Evolutionary conservation across 2,113 vertebrate species (phyloP), one percentile per base, ranked within the genome.

Genomic region (Apus apus): DNA sequence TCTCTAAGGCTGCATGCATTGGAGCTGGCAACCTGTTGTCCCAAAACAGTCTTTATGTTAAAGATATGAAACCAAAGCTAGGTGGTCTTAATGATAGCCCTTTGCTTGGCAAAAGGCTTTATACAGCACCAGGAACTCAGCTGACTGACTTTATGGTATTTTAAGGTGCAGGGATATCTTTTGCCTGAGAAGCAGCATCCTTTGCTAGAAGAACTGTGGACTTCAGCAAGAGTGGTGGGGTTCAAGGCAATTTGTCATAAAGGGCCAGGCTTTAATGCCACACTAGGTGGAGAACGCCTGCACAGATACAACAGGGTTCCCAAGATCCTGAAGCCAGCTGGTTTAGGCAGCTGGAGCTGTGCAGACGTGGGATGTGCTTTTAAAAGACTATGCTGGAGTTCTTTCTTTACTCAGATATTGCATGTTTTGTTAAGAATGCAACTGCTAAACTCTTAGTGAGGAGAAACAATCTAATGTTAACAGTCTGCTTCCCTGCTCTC

Each of bases 401-500:
- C 50, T 36, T 90, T 83, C 78, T 90, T 93, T 74, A 64, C 76
- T 71, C 60, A 67, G 32, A 46, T 65, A 11, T 16, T 4, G 22
- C 40, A 45, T 19, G 18, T 88, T 90, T 74, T 77, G 67, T 72
- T 71, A 93, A 88, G 79, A 93, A 95, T 77, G 51, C 68, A 88
- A 77, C 61, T 74, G 64, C 64, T 90, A 77, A 90, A 3, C 61
- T 8, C 36, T 62, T 74, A 48, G 79, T 6, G 22, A 76, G 54
- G 68, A 86, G 70, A 77, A 79, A 70, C 48, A 50, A 61, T 45
- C 51, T 62, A 11, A 65, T 90, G 72, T 85, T 53, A 86, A 94
- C 68, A 66, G 18, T 30, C 50, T 71, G 8, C 60, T 86, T 92
- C 72, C 79, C 29, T 17, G 30, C 40, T 84, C 48, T 62, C 22